Base-by-base conservation (phyloP, 1,140 invertebrate genomes). In the Acromyrmex charruanus region DNA sequence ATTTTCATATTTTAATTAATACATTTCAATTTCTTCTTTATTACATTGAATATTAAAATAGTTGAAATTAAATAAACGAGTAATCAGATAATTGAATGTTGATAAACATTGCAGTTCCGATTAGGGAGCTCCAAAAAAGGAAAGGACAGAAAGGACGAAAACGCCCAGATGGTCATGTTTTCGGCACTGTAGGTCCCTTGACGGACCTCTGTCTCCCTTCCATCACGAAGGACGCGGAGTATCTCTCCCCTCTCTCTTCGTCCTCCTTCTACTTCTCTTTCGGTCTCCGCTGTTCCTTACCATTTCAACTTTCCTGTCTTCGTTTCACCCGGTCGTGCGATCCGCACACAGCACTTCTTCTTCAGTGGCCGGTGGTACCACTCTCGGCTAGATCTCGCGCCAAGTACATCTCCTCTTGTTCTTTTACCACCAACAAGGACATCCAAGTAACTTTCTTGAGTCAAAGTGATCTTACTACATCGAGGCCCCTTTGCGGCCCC, bases 311-410 rank as follows among this genome's bases (percentile, higher is more conserved):
- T 51, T 74, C 65, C 71, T 80, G 89, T 92, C 91, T 89, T 89
- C 89, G 91, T 92, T 91, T 91, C 39, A 87, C 91, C 59, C 58
- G 86, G 61, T 82, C 91, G 91, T 74, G 91, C 91, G 88, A 91
- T 92, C 88, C 91, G 84, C 91, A 89, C 91, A 91, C 89, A 85
- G 87, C 85, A 89, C 91, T 89, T 91, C 91, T 92, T 92, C 91
- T 87, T 92, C 91, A 91, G 89, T 92, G 91, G 91, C 89, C 91
- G 91, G 63, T 88, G 91, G 89, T 88, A 90, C 85, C 84, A 89
- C 85, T 89, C 90, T 91, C 90, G 90, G 88, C 90, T 91, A 91
- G 90, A 91, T 91, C 80, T 84, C 90, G 88, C 90, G 88, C 77
- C 90, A 87, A 89, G 89, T 87, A 86, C 88, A 88, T 82, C 72